Evolutionary conservation across 2,888 invertebrate genomes (phyloP).

Genomic region (Tanytarsus gracilentus): DNA sequence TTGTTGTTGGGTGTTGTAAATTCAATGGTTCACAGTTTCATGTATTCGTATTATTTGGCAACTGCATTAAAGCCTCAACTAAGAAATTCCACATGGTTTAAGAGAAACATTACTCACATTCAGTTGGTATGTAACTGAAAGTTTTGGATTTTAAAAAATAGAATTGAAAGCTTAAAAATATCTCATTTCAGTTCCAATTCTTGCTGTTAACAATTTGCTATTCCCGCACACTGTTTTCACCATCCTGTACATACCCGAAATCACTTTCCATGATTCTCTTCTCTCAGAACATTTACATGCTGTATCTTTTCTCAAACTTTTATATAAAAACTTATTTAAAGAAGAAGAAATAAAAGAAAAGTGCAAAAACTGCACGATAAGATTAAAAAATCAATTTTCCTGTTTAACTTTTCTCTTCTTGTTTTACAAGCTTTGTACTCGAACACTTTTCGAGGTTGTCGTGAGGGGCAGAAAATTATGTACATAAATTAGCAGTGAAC

Average conservation of each 20-base stretch:
- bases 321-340: background rate
- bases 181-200: no score
- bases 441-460: no score
- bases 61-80: constrained; percentile 59
- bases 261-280: no score
- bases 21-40: constrained; percentile 66
- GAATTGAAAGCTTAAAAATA: no score
- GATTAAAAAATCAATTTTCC: background rate
- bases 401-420: no score
- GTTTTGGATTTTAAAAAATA: background rate
- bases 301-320: background rate
- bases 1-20: constrained; percentile 59
- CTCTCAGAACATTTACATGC: constrained; percentile 1
- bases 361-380: background rate
- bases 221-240: no score
- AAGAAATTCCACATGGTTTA: constrained; percentile 66
- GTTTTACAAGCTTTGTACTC: no score
- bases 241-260: no score
- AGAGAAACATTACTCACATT: constrained; percentile 67
- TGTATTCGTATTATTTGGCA: constrained; percentile 74
- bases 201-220: no score
- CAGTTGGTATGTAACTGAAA: constrained; percentile 50
- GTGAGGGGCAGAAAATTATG: no score
- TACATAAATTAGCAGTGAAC: background rate
- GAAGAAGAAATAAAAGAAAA: constrained; percentile 2